These are phyloP conservation scores for Poeciliopsis presidionis DNA, from an alignment of 2,797 vertebrate genomes.

Conservation along the genomic window DNA sequence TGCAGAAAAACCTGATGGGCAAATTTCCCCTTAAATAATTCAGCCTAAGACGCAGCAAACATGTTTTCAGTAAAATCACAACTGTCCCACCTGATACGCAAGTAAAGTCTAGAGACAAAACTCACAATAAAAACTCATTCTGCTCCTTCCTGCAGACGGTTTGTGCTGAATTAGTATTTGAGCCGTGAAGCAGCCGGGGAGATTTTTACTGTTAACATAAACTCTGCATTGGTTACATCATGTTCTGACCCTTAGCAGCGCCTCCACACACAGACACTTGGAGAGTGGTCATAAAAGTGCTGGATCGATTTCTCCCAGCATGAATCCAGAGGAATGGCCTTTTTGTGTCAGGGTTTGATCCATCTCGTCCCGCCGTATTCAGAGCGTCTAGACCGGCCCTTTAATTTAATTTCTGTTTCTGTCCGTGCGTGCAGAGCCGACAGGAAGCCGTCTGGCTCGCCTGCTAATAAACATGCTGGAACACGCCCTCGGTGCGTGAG, in stretches of 20 bases:
- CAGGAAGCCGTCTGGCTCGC: background rate
- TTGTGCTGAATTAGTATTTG: background rate
- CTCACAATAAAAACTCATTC: background rate
- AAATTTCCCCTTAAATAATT: background rate
- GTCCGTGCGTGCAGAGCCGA: background rate
- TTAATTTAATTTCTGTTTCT: constrained; percentile 12
- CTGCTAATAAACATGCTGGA: constrained; percentile 4
- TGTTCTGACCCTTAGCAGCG: constrained; percentile 7
- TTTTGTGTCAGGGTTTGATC: constrained; percentile 1
- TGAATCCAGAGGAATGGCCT: background rate
- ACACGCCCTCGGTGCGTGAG: background rate
- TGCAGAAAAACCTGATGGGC: background rate
- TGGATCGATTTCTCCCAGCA: background rate
- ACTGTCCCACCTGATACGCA: background rate
- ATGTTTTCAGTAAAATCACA: background rate
- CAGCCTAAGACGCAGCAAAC: background rate
- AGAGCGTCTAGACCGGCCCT: constrained; percentile 6
- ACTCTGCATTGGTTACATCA: background rate
- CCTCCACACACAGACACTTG: background rate
- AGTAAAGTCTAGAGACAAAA: background rate
- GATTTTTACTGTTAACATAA: background rate
- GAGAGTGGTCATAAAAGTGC: background rate
- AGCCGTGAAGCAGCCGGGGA: background rate
- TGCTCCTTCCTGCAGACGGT: background rate
- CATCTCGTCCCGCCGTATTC: background rate